Base-by-base conservation (phyloP, 2,113 vertebrate genomes). In the Hyperopisus bebe region DNA sequence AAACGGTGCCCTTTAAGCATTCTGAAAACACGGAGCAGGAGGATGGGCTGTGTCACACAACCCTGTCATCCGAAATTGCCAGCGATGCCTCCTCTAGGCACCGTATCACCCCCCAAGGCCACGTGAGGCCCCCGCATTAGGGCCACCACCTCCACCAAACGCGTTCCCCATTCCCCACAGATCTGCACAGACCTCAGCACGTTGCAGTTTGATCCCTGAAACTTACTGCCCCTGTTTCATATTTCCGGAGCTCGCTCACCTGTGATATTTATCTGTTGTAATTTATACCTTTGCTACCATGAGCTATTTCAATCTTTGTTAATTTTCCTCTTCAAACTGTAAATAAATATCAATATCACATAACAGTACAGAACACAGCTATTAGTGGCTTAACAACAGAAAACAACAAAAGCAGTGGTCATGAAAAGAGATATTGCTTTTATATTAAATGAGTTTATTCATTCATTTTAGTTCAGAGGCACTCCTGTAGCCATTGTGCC, bases 401-500 rank as follows among this genome's bases (percentile, higher is more conserved):
- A 84, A 46, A 84, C n/a, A 44, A 27, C 58, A 27, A 70, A 70
- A 10, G n/a, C 24, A 44, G 42, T 70, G 21, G 62, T 62, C 62
- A 66, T 66, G 62, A 31, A 66, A 66, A 47, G 35, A n/a, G 11
- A 83, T 21, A 9, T 21, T 47, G 35, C 24, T n/a, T 17, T 84
- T 84, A 21, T 47, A 44, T 21, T 31, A 80, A 39, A 48, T 21
- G 11, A 39, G n/a, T 88, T 70, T 48, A 35, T 53, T 50, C 19
- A 8, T 89, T 42, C 27, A 53, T 55, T 82, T 39, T 9, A 83
- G n/a, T 11, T 46, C 48, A 55, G 42, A 51, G 44, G n/a, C 24
- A 89, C 46, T 39, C n/a, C 62, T 90, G 31, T 42, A 70, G 84
- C 6, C 55, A 53, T 31, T 87, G 44, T 90, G 62, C 55, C 82